A percentile compares a stretch with the other conserved stretches of the same genome.
These are phyloP conservation scores for Pantelozetes paolii DNA, from an alignment of 2,888 invertebrate genomes.

Conservation along the genomic window DNA sequence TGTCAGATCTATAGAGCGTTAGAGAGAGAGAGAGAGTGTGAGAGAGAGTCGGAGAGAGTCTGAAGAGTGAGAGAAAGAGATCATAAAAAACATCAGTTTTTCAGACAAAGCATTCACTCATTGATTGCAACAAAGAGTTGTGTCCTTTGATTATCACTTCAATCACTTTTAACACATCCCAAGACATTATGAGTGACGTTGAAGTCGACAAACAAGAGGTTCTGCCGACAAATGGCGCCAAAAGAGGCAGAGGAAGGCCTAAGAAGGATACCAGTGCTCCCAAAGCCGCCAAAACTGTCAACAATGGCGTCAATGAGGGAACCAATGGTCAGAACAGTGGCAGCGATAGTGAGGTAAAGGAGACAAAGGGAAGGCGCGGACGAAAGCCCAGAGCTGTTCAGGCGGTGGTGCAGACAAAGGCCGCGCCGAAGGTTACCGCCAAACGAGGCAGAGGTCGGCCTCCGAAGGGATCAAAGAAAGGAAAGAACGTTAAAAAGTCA, in stretches of 20 bases:
- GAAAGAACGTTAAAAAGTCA: not conserved
- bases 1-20: not conserved
- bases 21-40: not conserved
- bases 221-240: not conserved
- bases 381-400: too few relatives aligned
- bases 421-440: not conserved
- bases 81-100: not conserved
- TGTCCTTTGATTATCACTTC: too few relatives aligned
- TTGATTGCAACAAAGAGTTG: not conserved
- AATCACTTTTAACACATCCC: too few relatives aligned
- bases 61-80: not conserved
- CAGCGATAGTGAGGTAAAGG: too few relatives aligned
- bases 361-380: too few relatives aligned
- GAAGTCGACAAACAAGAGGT: not conserved
- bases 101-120: not conserved
- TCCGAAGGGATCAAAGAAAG: not conserved
- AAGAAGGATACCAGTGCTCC: not conserved
- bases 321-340: too few relatives aligned
- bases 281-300: too few relatives aligned
- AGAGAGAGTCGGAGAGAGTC: not conserved
- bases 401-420: too few relatives aligned
- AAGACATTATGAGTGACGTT: conserved; percentile 1
- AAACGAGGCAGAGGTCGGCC: too few relatives aligned
- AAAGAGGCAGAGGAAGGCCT: not conserved
- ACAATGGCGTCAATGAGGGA: too few relatives aligned